Conservation (phyloP, 2,113 vertebrate genomes). For the Gobius niger region DNA sequence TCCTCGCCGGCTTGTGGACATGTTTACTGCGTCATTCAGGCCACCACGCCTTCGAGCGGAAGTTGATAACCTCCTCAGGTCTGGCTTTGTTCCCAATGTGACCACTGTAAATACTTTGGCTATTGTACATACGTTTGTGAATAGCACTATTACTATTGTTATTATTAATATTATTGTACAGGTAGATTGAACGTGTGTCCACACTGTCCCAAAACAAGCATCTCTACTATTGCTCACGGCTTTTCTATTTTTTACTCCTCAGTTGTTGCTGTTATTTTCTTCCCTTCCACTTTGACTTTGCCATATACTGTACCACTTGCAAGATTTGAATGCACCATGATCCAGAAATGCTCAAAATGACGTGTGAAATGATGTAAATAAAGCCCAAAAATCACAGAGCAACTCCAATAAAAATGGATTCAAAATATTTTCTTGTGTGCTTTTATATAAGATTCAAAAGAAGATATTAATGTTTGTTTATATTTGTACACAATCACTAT, state of each 20-base stretch:
- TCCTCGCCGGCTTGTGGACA: background rate
- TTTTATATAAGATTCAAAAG: background rate
- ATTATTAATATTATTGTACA: slow-evolving; percentile 70
- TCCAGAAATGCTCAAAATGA: slow-evolving; percentile 23
- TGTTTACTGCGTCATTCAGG: slow-evolving; percentile 34
- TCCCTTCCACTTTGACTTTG: slow-evolving; percentile 46
- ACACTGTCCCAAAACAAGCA: slow-evolving; percentile 52
- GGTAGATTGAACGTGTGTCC: slow-evolving; percentile 56
- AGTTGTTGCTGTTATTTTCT: slow-evolving; percentile 31
- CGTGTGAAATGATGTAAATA: slow-evolving; percentile 59
- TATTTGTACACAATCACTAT: too few species aligned
- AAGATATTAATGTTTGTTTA: too few species aligned
- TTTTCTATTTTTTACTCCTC: slow-evolving; percentile 39
- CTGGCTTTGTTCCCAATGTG: slow-evolving; percentile 61
- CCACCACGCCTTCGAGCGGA: slow-evolving; percentile 15
- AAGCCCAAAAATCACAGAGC: slow-evolving; percentile 46
- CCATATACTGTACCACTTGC: slow-evolving; percentile 29
- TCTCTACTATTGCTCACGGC: slow-evolving; percentile 35
- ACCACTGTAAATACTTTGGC: slow-evolving; percentile 69
- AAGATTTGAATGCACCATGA: slow-evolving; percentile 38
- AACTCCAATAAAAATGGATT: slow-evolving; percentile 68
- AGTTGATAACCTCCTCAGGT: slow-evolving; percentile 66
- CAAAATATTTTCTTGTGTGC: slow-evolving; percentile 33
- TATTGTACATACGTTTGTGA: slow-evolving; percentile 11
- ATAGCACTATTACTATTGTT: slow-evolving; percentile 33